Conservation (phyloP, 2,888 invertebrate genomes). For the Enoplolaimus lenunculus region DNA sequence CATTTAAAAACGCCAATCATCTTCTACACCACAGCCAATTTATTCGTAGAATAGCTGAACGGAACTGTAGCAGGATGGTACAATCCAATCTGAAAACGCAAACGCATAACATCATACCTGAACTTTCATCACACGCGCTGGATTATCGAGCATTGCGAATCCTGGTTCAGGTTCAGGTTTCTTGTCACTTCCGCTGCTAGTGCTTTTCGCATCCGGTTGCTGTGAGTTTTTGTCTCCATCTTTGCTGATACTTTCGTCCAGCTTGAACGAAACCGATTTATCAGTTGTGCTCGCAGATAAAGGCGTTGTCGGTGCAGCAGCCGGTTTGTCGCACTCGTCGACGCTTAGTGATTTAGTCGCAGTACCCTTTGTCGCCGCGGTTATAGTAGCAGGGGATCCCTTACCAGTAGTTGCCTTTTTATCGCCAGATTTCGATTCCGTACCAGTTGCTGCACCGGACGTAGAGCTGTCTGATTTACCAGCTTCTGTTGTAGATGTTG, state of each 20-base stretch:
- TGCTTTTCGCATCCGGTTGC: conserved; percentile 15
- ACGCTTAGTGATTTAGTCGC: background rate
- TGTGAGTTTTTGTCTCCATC: conserved; percentile 22
- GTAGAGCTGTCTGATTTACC: too few species aligned
- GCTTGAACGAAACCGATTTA: background rate
- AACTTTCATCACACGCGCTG: conserved; percentile 80
- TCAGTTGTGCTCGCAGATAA: conserved; percentile 25
- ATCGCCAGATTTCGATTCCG: too few species aligned
- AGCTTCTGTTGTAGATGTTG: too few species aligned
- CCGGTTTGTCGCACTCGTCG: background rate
- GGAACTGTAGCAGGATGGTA: too few species aligned
- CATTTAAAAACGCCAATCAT: too few species aligned
- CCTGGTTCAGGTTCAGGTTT: conserved; percentile 54
- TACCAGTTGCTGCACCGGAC: too few species aligned
- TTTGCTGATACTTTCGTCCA: conserved; percentile 4
- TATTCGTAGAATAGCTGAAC: too few species aligned
- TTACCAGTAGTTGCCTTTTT: too few species aligned
- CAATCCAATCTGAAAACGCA: too few species aligned
- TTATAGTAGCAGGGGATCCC: too few species aligned
- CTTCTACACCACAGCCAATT: too few species aligned
- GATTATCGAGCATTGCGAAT: conserved; percentile 81
- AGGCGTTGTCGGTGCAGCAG: background rate
- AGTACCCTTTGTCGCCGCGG: background rate
- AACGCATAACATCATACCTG: too few species aligned
- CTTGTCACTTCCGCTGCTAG: conserved; percentile 18